Evolutionary conservation across 1,140 invertebrate species (phyloP).

Genomic region (Drosophila novamexicana): DNA sequence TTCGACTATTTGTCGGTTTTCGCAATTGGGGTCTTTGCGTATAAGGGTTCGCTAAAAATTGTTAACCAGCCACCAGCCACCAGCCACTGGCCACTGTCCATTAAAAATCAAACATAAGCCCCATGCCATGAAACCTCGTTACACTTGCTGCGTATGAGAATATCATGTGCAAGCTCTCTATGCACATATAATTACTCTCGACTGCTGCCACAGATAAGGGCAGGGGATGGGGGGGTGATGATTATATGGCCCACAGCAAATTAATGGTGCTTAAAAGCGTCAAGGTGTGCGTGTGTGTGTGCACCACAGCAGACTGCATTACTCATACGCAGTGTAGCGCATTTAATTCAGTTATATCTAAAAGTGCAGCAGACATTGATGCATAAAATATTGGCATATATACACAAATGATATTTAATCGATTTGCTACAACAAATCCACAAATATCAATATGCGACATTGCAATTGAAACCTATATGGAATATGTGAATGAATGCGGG

Average conservation of each 20-base stretch:
- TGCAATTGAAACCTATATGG: neutral
- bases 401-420: conserved; percentile 8
- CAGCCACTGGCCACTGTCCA: conserved; percentile 62
- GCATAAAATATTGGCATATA: conserved; percentile 42
- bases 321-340: conserved; percentile 69
- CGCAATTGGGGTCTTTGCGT: conserved; percentile 34
- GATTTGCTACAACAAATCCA: conserved; percentile 24
- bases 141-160: conserved; percentile 15
- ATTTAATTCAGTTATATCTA: conserved; percentile 58
- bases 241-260: conserved; percentile 46
- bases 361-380: conserved; percentile 38
- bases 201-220: conserved; percentile 15
- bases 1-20: conserved; percentile 19
- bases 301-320: conserved; percentile 61
- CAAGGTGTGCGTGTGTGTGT: conserved; percentile 16
- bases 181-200: conserved; percentile 74
- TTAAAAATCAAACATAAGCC: conserved; percentile 56
- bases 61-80: conserved; percentile 44
- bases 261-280: conserved; percentile 74
- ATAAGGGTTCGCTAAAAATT: conserved; percentile 18
- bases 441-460: conserved; percentile 15
- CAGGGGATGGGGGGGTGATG: neutral
- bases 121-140: neutral
- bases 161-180: conserved; percentile 21
- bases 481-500: conserved; percentile 11